Conservation (phyloP, 2,888 invertebrate genomes). For the Epinotia bilunana region DNA sequence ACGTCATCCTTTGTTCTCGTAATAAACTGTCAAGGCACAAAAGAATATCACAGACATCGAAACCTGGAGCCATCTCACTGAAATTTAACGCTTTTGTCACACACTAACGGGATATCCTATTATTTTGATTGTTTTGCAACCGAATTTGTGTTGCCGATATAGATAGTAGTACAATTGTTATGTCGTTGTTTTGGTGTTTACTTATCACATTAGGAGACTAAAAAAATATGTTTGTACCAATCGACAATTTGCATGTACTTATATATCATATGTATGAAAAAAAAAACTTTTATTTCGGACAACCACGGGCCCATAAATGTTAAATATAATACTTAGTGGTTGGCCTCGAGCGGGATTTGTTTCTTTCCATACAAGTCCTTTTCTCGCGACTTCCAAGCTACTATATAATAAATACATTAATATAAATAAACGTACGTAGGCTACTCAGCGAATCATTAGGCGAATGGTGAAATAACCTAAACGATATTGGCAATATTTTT, state of each 20-base stretch:
- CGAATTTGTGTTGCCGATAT: slow-evolving; percentile 50
- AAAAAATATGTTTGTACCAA: no score
- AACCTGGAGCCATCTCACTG: slow-evolving; percentile 61
- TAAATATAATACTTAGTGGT: no score
- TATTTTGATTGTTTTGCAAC: slow-evolving; percentile 36
- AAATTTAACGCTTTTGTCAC: slow-evolving; percentile 68
- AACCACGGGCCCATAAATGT: no score
- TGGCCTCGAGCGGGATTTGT: no score
- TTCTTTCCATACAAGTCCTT: neutral
- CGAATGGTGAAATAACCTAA: neutral
- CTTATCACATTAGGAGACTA: neutral
- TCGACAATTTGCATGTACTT: no score
- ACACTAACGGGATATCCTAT: slow-evolving; percentile 54
- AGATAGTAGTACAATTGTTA: slow-evolving; percentile 9
- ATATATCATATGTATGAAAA: no score
- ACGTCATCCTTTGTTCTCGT: slow-evolving; percentile 76
- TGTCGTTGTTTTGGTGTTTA: neutral
- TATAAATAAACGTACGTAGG: neutral
- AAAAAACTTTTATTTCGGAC: no score
- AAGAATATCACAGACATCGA: slow-evolving; percentile 74
- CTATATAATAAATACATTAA: neutral
- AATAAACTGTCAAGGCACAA: slow-evolving; percentile 78
- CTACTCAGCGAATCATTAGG: neutral
- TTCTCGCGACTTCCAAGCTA: neutral
- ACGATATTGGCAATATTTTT: neutral